A percentile compares a stretch with the other conserved stretches of the same genome.
These are phyloP conservation scores for Misgurnus mizolepis DNA, from an alignment of 2,113 vertebrate genomes.

Conservation along the genomic window DNA sequence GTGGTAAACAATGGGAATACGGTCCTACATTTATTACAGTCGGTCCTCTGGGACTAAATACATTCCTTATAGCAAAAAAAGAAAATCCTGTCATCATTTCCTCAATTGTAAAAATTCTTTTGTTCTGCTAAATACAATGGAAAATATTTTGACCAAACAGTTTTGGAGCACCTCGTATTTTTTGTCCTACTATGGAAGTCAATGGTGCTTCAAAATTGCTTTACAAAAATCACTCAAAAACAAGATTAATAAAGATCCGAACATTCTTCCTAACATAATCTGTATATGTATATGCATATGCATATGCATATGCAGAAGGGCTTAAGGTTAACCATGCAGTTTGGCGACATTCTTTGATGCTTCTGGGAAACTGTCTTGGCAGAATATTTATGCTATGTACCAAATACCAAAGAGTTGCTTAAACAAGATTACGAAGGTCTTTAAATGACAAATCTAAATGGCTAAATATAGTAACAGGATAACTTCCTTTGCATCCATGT, in stretches of 20 bases:
- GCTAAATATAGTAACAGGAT: neutral
- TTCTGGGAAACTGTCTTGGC: slow-evolving; percentile 53
- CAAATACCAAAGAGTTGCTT: slow-evolving; percentile 37
- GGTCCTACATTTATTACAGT: too few species aligned
- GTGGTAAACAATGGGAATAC: too few species aligned
- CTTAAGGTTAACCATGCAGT: slow-evolving; percentile 51
- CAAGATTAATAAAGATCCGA: neutral
- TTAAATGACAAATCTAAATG: neutral
- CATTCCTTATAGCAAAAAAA: too few species aligned
- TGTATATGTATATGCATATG: neutral
- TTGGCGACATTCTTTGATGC: slow-evolving; percentile 61
- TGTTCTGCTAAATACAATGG: too few species aligned
- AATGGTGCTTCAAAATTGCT: too few species aligned
- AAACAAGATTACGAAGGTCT: neutral
- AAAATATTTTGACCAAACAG: too few species aligned
- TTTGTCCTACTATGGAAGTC: too few species aligned
- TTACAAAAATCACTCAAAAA: too few species aligned
- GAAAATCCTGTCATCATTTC: too few species aligned
- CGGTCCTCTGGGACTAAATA: too few species aligned
- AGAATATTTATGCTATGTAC: slow-evolving; percentile 50
- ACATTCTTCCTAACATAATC: slow-evolving; percentile 9
- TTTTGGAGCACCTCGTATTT: too few species aligned
- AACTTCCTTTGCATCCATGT: neutral
- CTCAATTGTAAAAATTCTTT: too few species aligned
- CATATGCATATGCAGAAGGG: slow-evolving; percentile 36